A percentile compares a stretch with the other conserved stretches of the same genome.
Evolutionary conservation across 2,888 invertebrate genomes (phyloP).

Genomic region (Nemurella pictetii): DNA sequence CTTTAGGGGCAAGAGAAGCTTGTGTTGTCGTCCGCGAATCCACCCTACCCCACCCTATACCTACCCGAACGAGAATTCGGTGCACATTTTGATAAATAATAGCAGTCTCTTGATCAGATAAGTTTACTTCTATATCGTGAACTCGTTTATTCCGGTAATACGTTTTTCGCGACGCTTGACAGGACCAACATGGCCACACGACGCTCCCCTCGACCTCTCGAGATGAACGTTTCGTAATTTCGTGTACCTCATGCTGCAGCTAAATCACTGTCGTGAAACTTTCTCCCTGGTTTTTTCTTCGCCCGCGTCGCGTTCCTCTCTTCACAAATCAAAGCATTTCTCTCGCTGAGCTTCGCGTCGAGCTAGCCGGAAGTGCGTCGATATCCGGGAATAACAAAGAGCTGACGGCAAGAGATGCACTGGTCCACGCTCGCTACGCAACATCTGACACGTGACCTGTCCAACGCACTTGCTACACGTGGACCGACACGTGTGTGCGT

Average conservation of each 20-base stretch:
- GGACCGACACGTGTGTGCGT: neutral
- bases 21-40: neutral
- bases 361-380: neutral
- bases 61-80: neutral
- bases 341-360: neutral
- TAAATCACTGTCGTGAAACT: constrained; percentile 28
- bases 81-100: neutral
- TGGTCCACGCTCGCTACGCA: too few species aligned
- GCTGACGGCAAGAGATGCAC: neutral
- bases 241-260: constrained; percentile 19
- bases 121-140: neutral
- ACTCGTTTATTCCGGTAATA: neutral
- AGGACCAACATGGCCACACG: neutral
- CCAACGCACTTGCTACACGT: neutral
- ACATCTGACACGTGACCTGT: neutral
- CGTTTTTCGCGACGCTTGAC: neutral
- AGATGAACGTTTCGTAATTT: constrained; percentile 29
- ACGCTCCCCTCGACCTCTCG: neutral
- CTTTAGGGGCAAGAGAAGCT: neutral
- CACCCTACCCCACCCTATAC: neutral
- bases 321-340: constrained; percentile 22
- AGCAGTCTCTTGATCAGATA: neutral
- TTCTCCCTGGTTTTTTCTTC: neutral
- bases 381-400: neutral
- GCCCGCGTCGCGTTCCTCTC: neutral